Conservation (phyloP, 1,140 invertebrate genomes). For the Polyergus mexicanus region DNA sequence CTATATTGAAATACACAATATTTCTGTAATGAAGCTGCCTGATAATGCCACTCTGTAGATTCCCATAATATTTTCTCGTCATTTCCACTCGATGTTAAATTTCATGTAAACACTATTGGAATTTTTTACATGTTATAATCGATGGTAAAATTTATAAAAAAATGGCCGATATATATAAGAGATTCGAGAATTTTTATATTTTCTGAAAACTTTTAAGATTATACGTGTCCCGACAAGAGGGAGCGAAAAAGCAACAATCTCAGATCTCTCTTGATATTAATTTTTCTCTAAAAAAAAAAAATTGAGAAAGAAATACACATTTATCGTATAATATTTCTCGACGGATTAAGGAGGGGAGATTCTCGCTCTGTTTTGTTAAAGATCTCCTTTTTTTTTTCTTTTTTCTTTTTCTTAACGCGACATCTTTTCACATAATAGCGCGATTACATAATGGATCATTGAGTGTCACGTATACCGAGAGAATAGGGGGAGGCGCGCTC, state of each 20-base stretch:
- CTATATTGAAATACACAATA: slow-evolving; percentile 49
- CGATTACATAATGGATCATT: slow-evolving; percentile 59
- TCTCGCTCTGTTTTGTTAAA: background rate
- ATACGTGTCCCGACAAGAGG: no score
- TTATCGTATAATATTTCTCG: no score
- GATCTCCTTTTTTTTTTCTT: background rate
- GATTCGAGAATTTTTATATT: no score
- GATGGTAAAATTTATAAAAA: background rate
- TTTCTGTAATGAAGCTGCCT: slow-evolving; percentile 30
- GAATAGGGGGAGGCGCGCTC: background rate
- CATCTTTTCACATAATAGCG: no score
- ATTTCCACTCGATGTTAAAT: background rate
- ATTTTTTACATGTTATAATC: background rate
- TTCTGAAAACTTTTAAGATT: no score
- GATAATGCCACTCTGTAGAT: background rate
- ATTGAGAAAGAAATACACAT: background rate
- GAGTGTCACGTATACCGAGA: slow-evolving; percentile 67
- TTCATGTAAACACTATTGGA: background rate
- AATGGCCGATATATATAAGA: background rate
- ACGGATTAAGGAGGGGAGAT: no score
- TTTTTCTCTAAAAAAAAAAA: background rate
- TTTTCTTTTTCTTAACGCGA: background rate
- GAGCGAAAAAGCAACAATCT: no score
- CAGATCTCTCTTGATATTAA: background rate
- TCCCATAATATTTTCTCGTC: background rate